Percentiles rank a stretch among this genome's conserved stretches.
Evolutionary conservation across 2,797 vertebrate species (phyloP).

Genomic region (Melanotaenia nigrans): DNA sequence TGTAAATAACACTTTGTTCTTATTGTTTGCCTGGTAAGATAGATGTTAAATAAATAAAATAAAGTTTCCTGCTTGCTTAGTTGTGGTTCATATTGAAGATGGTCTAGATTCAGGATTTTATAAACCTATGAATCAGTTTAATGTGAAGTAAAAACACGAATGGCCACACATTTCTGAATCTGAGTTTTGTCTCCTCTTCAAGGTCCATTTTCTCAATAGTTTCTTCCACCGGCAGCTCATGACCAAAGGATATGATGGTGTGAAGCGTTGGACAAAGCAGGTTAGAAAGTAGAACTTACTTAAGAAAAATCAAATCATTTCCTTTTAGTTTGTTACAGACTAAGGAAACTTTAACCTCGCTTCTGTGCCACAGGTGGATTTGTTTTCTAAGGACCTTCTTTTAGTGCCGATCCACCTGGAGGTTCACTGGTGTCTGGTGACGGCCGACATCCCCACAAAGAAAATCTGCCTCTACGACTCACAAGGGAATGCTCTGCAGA

Average conservation of each 20-base stretch:
- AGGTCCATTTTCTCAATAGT: slow-evolving; percentile 99
- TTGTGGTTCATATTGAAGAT: no score
- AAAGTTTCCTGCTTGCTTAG: no score
- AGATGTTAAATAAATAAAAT: no score
- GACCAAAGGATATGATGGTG: slow-evolving; percentile 97
- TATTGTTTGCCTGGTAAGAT: no score
- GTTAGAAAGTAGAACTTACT: slow-evolving; percentile 63
- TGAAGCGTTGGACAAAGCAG: slow-evolving; percentile 98
- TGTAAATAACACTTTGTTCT: no score
- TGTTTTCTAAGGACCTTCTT: slow-evolving; percentile 93
- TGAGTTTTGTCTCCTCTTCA: slow-evolving; percentile 15
- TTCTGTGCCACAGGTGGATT: slow-evolving; percentile 86
- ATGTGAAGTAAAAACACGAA: no score
- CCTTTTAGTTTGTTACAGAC: background rate
- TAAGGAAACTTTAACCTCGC: background rate
- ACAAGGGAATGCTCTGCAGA: slow-evolving; percentile 92
- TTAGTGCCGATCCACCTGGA: slow-evolving; percentile 97
- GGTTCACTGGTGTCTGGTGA: slow-evolving; percentile 98
- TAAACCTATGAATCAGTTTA: no score
- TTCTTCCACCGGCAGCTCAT: slow-evolving; percentile 98
- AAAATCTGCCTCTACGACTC: slow-evolving; percentile 96
- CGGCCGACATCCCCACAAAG: slow-evolving; percentile 88
- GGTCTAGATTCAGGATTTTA: no score
- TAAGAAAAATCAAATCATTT: background rate
- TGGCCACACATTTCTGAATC: no score